Base-by-base conservation (phyloP, 1,140 invertebrate species). In the Pseudoatta argentina region DNA sequence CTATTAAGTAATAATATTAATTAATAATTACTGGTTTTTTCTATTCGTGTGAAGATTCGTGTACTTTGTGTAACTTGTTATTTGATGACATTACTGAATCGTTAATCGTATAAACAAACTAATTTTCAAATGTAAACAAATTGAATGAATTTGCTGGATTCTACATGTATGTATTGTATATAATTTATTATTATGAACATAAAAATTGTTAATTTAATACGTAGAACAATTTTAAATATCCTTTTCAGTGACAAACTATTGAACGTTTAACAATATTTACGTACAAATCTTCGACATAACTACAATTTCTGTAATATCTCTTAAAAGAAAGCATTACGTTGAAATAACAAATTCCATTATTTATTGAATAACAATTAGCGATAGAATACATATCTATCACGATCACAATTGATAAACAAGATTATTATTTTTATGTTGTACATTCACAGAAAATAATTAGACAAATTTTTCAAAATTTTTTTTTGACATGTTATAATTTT, bases 111-210 rank as follows among this genome's bases (percentile, higher is more conserved):
- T 48, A 30, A 77, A 30, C 1, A n/a, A 48, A 30, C 0, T 30
- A 48, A 14, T 77, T 24, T 64, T 2, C 39, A 48, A 64, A 48
- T 59, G 16, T 64, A 10, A 63, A 24, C n/a, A 21, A 48, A 24
- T 24, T 14, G 21, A 77, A 21, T 64, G 18, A 77, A 16, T 78
- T 27, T 64, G 6, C 6, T 55, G 2, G 4, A 53, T 21, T 72
- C 44, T 55, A 55, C 6, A 4, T 21, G 24, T 21, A 59, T 39
- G 6, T 59, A 3, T 2, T 24, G 5, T 21, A n/a, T 27, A 77
- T 27, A 77, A 77, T 77, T 39, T 24, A 78, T 30, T 78, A 66
- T 30, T 30, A 48, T 4, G 10, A 76, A 18, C 16, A 6, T 64
- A 78, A 77, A 78, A 24, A 48, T 30, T 66, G 3, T 61, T 78